phyloP scores from a whole-genome alignment of 2,888 invertebrate genomes.

The Toxonevra muliebris region DNA sequence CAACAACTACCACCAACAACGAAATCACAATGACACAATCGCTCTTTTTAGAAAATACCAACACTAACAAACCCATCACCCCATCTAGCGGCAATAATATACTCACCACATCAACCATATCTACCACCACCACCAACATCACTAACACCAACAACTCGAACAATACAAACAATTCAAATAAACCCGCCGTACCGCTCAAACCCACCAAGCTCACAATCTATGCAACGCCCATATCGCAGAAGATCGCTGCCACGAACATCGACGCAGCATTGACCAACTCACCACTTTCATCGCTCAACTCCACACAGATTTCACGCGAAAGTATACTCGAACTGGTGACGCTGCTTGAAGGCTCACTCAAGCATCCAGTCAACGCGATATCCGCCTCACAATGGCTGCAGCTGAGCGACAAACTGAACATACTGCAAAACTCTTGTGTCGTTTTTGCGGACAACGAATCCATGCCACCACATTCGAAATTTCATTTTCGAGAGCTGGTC shows the following conservation, averaged over 20 bases:
- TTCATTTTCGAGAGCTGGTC: constrained; percentile 83
- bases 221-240: constrained; percentile 75
- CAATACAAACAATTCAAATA: constrained; percentile 61
- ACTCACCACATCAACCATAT: constrained; percentile 28
- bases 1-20: constrained; percentile 38
- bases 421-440: constrained; percentile 83
- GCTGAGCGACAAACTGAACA: constrained; percentile 81
- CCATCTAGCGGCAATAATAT: constrained; percentile 15
- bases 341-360: constrained; percentile 73
- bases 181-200: constrained; percentile 77
- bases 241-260: constrained; percentile 40
- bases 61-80: constrained; percentile 14
- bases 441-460: constrained; percentile 81
- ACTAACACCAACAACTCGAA: constrained; percentile 37
- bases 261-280: constrained; percentile 36
- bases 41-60: constrained; percentile 44
- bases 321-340: constrained; percentile 75
- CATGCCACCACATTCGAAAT: constrained; percentile 86
- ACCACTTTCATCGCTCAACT: constrained; percentile 59
- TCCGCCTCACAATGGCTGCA: constrained; percentile 79
- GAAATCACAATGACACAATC: constrained; percentile 52
- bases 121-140: constrained; percentile 36
- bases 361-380: constrained; percentile 66
- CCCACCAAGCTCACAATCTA: constrained; percentile 75
- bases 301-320: constrained; percentile 67